These are phyloP conservation scores for Drosophila tanythrix DNA, from an alignment of 2,888 invertebrate species.

Conservation along the genomic window DNA sequence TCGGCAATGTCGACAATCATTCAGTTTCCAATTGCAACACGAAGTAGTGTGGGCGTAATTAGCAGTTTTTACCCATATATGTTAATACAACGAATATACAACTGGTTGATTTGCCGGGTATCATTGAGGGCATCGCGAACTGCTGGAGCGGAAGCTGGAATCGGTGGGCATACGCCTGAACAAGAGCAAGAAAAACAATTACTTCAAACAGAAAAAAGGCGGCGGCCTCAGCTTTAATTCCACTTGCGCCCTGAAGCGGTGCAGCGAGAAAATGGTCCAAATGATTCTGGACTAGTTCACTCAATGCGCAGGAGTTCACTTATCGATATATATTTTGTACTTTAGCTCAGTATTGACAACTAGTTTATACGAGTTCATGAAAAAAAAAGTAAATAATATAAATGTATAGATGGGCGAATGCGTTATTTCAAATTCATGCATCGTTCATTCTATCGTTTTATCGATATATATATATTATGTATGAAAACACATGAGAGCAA, in stretches of 20 bases:
- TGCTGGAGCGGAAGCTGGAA: conserved; percentile 97
- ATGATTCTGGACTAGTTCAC: conserved; percentile 99
- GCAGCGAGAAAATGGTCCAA: conserved; percentile 98
- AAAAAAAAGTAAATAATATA: neutral
- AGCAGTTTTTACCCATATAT: neutral
- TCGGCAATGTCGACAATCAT: conserved; percentile 23
- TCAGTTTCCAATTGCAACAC: conserved; percentile 9
- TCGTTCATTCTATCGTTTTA: too few species aligned
- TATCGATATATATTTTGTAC: conserved; percentile 12
- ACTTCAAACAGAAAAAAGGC: conserved; percentile 98
- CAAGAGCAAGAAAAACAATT: conserved; percentile 97
- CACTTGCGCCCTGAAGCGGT: conserved; percentile 95
- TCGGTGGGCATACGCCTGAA: conserved; percentile 99
- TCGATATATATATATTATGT: neutral
- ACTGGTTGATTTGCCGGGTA: conserved; percentile 98
- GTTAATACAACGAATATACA: conserved; percentile 92
- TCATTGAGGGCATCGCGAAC: conserved; percentile 98
- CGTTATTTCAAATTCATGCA: too few species aligned
- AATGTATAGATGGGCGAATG: too few species aligned
- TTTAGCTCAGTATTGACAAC: neutral
- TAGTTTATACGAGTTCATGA: neutral
- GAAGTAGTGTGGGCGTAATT: neutral
- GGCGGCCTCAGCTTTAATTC: conserved; percentile 99
- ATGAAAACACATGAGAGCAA: neutral
- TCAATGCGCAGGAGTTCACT: conserved; percentile 87